Evolutionary conservation across 2,888 invertebrate species (phyloP).

Genomic region (Melolontha melolontha): DNA sequence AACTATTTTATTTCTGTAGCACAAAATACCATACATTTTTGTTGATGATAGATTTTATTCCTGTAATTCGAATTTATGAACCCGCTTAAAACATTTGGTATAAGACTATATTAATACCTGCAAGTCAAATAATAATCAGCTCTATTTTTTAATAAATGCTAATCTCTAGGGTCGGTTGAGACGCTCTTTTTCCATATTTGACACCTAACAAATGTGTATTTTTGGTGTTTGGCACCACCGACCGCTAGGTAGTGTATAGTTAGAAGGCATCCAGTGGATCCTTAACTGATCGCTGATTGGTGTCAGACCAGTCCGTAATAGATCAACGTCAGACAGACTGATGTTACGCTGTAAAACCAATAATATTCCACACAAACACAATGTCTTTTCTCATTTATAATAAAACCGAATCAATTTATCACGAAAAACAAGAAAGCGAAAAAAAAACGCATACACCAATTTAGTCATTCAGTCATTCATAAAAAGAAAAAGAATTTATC

Average conservation of each 20-base stretch:
- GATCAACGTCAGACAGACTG: slow-evolving; percentile 53
- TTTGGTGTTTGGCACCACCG: slow-evolving; percentile 55
- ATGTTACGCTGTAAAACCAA: slow-evolving; percentile 24
- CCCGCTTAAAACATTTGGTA: no score
- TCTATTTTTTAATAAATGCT: slow-evolving; percentile 34
- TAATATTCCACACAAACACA: slow-evolving; percentile 29
- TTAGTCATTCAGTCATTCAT: slow-evolving; percentile 19
- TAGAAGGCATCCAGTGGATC: slow-evolving; percentile 54
- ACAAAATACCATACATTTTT: no score
- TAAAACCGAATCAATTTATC: slow-evolving; percentile 26
- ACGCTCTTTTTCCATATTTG: slow-evolving; percentile 45
- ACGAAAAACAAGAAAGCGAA: slow-evolving; percentile 8
- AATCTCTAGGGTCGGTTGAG: slow-evolving; percentile 21
- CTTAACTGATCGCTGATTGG: slow-evolving; percentile 57
- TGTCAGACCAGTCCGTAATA: slow-evolving; percentile 57
- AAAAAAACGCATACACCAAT: slow-evolving; percentile 8
- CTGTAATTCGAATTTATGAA: background rate
- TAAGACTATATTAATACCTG: slow-evolving; percentile 18
- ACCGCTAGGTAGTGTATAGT: slow-evolving; percentile 54
- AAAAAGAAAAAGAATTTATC: background rate
- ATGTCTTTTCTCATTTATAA: slow-evolving; percentile 29
- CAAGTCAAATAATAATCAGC: slow-evolving; percentile 26
- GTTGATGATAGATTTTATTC: background rate
- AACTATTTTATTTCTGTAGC: no score
- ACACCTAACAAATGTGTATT: slow-evolving; percentile 57